Conservation (phyloP, 2,797 vertebrate genomes). For the Numenius phaeopus region DNA sequence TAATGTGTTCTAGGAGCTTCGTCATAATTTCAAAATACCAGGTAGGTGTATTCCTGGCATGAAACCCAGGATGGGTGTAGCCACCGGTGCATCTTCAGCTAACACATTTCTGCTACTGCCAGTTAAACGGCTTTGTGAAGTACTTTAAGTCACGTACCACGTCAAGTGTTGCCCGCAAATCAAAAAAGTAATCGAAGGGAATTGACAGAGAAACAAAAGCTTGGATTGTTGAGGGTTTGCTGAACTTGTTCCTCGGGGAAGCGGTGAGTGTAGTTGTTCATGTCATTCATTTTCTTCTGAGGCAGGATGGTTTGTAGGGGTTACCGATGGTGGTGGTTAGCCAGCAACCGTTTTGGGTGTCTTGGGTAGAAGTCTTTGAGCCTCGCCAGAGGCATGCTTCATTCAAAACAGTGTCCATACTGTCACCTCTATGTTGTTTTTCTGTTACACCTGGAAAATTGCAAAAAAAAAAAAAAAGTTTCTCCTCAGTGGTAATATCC, state of each 20-base stretch:
- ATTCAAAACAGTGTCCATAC: neutral
- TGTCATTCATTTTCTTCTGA: neutral
- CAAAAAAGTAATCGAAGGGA: neutral
- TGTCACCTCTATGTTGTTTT: fast-evolving
- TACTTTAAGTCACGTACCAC: neutral
- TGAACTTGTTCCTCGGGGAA: neutral
- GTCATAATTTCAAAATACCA: neutral
- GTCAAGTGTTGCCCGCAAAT: neutral
- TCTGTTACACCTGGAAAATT: neutral
- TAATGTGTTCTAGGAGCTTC: neutral
- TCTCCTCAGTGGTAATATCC: neutral
- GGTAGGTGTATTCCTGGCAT: neutral
- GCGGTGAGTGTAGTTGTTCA: neutral
- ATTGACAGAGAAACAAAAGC: neutral
- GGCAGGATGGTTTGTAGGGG: neutral
- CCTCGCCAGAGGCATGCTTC: neutral
- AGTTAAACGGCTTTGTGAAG: neutral
- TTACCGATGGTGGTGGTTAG: neutral
- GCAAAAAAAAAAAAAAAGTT: no score
- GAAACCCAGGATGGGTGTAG: neutral
- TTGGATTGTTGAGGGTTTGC: neutral
- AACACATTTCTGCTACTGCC: fast-evolving
- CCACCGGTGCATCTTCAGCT: neutral
- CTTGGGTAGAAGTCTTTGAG: neutral
- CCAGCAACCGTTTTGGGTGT: neutral